These are phyloP conservation scores for Colinus virginianus DNA, from an alignment of 2,113 vertebrate genomes.

Conservation along the genomic window DNA sequence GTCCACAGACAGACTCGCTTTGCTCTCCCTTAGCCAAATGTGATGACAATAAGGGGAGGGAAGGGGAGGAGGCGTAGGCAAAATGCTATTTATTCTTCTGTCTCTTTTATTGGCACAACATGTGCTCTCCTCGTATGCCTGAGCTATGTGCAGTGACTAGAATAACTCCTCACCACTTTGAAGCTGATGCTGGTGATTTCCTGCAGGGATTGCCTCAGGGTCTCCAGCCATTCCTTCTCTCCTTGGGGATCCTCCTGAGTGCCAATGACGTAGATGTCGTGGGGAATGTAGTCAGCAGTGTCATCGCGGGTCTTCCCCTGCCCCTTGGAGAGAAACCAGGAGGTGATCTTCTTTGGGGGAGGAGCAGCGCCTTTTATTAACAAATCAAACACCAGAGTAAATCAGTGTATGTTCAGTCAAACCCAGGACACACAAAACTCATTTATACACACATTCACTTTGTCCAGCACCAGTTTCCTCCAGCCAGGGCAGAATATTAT, in stretches of 20 bases:
- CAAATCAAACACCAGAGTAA: constrained; percentile 69
- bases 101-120: neutral
- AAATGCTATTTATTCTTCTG: neutral
- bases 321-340: constrained; percentile 98
- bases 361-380: constrained; percentile 87
- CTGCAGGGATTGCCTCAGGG: constrained; percentile 85
- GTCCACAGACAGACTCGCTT: neutral
- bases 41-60: neutral
- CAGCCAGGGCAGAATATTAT: neutral
- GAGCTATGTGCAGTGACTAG: neutral
- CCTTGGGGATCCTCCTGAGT: constrained; percentile 93
- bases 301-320: constrained; percentile 95
- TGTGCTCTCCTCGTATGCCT: neutral
- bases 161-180: constrained; percentile 85
- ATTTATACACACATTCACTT: neutral
- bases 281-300: constrained; percentile 94
- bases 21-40: neutral
- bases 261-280: constrained; percentile 96
- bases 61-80: neutral
- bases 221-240: constrained; percentile 94
- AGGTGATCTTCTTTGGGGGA: constrained; percentile 89
- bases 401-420: constrained; percentile 23
- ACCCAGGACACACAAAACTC: neutral
- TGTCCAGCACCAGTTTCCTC: fast-evolving
- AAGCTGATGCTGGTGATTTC: constrained; percentile 93